phyloP scores from a whole-genome alignment of 1,140 invertebrate genomes.

The Onthophagus taurus region DNA sequence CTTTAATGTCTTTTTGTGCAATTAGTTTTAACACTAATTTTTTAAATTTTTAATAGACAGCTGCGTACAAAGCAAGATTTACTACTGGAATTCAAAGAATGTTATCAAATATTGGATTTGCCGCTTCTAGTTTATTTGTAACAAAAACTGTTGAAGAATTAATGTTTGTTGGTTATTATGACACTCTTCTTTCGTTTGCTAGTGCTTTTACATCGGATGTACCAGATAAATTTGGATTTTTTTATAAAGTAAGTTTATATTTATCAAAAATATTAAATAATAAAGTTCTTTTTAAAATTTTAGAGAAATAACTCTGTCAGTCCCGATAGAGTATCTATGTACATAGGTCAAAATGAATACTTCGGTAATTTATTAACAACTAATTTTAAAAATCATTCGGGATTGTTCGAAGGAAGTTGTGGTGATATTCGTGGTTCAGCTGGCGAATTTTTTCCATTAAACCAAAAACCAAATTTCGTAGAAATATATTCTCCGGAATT shows the following conservation, averaged over 20 bases:
- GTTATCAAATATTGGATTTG: too few relatives aligned
- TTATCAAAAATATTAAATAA: not conserved
- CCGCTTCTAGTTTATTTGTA: too few relatives aligned
- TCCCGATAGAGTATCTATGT: conserved; percentile 18
- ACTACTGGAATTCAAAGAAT: too few relatives aligned
- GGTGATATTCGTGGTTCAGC: conserved; percentile 46
- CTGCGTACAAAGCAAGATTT: too few relatives aligned
- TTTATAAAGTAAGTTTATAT: conserved; percentile 56
- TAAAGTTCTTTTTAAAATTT: conserved; percentile 5
- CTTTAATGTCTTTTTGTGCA: too few relatives aligned
- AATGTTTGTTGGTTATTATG: conserved; percentile 67
- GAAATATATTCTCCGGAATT: conserved; percentile 58
- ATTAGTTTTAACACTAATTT: too few relatives aligned
- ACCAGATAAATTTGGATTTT: conserved; percentile 67
- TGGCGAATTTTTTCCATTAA: conserved; percentile 52
- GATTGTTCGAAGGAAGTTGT: conserved; percentile 39
- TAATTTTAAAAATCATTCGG: conserved; percentile 44
- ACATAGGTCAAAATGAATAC: conserved; percentile 26
- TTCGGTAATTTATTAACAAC: conserved; percentile 45
- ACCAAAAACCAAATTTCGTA: conserved; percentile 40
- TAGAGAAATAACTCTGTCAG: conserved; percentile 20
- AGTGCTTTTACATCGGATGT: conserved; percentile 49
- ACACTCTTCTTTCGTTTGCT: conserved; percentile 57
- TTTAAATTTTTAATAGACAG: too few relatives aligned
- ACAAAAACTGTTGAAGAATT: conserved; percentile 58